phyloP scores from a whole-genome alignment of 2,797 vertebrate species.

The Gila robusta region DNA sequence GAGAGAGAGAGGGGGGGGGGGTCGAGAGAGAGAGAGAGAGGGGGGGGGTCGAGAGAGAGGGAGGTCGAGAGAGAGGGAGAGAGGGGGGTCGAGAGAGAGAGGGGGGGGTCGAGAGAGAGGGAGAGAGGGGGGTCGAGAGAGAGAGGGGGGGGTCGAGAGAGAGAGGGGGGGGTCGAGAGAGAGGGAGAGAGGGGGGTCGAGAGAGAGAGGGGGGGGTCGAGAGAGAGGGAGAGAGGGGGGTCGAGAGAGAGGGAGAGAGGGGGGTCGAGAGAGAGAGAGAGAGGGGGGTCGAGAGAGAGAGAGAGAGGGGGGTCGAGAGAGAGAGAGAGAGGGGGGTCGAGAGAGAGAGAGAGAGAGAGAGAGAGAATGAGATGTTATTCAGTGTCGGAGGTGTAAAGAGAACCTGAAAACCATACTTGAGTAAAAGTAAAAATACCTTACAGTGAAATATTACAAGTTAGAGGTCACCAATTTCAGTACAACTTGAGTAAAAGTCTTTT shows the following conservation, averaged over 20 bases:
- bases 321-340: neutral
- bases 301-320: too few relatives aligned
- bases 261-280: constrained; percentile 56
- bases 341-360: neutral
- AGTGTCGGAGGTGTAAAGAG: neutral
- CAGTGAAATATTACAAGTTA: neutral
- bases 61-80: too few relatives aligned
- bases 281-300: neutral
- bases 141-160: neutral
- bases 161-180: neutral
- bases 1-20: neutral
- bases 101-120: neutral
- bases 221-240: constrained; percentile 46
- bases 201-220: constrained; percentile 21
- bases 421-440: neutral
- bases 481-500: neutral
- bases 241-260: neutral
- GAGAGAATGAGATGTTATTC: neutral
- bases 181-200: neutral
- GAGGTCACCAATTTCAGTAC: neutral
- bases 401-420: neutral
- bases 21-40: neutral
- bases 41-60: too few relatives aligned
- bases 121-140: neutral
- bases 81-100: neutral